Percentiles rank a stretch among this genome's conserved stretches.
Conservation (phyloP, 2,797 vertebrate genomes). For the Trachops cirrhosus region DNA sequence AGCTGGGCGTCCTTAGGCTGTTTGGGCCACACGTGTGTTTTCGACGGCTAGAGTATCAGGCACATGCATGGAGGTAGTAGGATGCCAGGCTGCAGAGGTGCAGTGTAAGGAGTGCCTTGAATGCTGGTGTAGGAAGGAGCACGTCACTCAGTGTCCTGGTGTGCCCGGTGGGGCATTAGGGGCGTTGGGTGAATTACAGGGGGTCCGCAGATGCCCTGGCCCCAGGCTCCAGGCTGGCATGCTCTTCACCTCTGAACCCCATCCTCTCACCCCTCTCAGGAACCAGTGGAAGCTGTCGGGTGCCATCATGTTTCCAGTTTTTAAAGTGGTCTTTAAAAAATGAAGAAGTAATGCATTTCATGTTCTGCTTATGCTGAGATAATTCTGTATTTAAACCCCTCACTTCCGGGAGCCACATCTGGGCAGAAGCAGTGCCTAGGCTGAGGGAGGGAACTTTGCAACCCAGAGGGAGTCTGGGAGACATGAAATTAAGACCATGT, state of each 20-base stretch:
- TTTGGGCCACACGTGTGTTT: background rate
- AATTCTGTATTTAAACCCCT: background rate
- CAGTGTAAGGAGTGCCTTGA: background rate
- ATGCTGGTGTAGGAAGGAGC: background rate
- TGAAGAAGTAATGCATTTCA: background rate
- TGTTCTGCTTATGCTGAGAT: background rate
- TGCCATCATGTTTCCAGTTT: background rate
- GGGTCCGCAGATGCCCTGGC: background rate
- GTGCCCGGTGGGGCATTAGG: background rate
- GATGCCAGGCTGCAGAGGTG: background rate
- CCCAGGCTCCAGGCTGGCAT: background rate
- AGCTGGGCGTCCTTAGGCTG: background rate
- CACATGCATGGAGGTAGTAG: too few relatives aligned
- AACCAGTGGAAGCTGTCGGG: background rate
- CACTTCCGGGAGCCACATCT: background rate
- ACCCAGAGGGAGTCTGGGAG: background rate
- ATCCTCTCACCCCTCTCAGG: background rate
- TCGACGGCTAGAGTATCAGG: background rate
- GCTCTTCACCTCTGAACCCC: background rate
- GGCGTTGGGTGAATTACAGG: background rate
- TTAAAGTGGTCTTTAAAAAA: background rate
- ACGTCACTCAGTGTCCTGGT: too few relatives aligned
- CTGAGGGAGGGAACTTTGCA: background rate
- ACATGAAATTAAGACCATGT: too few relatives aligned
- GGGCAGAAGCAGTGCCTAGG: background rate